A percentile compares a stretch with the other conserved stretches of the same genome.
Evolutionary conservation across 2,113 vertebrate genomes (phyloP).

Genomic region (Dipodomys spectabilis): DNA sequence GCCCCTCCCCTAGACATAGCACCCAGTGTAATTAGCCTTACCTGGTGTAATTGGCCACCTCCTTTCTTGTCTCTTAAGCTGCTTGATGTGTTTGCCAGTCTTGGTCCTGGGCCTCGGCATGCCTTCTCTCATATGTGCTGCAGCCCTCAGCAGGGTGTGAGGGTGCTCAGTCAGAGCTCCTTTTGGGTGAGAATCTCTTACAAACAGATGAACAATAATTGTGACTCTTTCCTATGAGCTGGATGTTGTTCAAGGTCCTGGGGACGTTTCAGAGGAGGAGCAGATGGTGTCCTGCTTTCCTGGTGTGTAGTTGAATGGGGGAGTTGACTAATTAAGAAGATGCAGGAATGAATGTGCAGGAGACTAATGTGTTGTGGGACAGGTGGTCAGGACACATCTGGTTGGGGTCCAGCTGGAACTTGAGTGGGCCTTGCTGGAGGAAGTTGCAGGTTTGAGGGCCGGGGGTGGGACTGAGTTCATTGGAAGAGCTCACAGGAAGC

Average conservation of each 20-base stretch:
- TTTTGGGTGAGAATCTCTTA: neutral
- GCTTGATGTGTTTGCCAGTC: neutral
- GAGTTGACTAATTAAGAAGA: neutral
- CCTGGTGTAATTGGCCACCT: neutral
- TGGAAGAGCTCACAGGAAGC: neutral
- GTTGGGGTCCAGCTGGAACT: neutral
- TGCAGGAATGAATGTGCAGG: neutral
- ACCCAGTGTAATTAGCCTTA: neutral
- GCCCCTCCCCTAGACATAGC: too few species aligned
- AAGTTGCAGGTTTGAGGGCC: neutral
- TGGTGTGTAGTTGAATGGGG: neutral
- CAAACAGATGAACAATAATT: neutral
- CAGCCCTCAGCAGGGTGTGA: neutral
- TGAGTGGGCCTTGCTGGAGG: neutral
- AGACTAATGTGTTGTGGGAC: neutral
- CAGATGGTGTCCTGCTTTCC: neutral
- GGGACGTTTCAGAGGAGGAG: too few species aligned
- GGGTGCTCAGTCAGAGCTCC: neutral
- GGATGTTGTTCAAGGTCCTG: neutral
- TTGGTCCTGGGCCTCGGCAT: neutral
- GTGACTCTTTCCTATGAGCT: neutral
- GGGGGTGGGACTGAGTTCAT: rapidly evolving
- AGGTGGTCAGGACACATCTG: neutral
- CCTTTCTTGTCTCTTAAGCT: neutral
- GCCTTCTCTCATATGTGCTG: neutral